phyloP scores from a whole-genome alignment of 1,140 invertebrate genomes.

The Galleria mellonella region DNA sequence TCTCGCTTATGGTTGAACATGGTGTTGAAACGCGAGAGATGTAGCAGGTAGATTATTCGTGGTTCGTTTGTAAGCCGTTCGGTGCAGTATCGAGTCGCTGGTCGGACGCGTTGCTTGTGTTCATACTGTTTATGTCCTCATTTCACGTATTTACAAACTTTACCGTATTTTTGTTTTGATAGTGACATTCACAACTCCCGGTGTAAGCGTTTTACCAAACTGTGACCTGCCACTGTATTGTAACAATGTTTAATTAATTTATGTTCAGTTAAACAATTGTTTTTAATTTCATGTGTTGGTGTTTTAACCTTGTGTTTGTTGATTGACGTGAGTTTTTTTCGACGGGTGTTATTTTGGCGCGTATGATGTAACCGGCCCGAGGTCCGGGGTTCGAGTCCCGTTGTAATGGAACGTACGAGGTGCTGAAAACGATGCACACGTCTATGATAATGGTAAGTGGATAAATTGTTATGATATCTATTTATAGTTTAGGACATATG shows the following conservation, averaged over 20 bases:
- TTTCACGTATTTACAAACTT: constrained; percentile 67
- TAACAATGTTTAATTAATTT: constrained; percentile 22
- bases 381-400: constrained; percentile 51
- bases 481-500: no score
- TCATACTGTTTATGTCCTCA: constrained; percentile 11
- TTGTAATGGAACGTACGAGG: constrained; percentile 24
- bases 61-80: constrained; percentile 11
- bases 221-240: constrained; percentile 17
- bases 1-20: constrained; percentile 14
- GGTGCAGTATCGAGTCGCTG: constrained; percentile 33
- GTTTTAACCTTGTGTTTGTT: constrained; percentile 58
- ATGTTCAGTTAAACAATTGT: constrained; percentile 5
- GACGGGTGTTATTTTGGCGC: constrained; percentile 52
- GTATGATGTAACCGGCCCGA: constrained; percentile 57
- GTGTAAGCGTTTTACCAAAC: not conserved
- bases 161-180: constrained; percentile 50
- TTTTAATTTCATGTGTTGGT: constrained; percentile 18
- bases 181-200: constrained; percentile 18
- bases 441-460: constrained; percentile 67
- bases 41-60: constrained; percentile 23
- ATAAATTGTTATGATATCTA: not conserved
- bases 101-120: constrained; percentile 22
- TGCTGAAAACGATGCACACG: constrained; percentile 54
- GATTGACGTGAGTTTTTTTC: constrained; percentile 41
- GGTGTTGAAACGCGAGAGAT: constrained; percentile 19